Percentiles rank a stretch among this genome's conserved stretches.
Evolutionary conservation across 2,888 invertebrate species (phyloP).

Genomic region (Acronicta leporina): DNA sequence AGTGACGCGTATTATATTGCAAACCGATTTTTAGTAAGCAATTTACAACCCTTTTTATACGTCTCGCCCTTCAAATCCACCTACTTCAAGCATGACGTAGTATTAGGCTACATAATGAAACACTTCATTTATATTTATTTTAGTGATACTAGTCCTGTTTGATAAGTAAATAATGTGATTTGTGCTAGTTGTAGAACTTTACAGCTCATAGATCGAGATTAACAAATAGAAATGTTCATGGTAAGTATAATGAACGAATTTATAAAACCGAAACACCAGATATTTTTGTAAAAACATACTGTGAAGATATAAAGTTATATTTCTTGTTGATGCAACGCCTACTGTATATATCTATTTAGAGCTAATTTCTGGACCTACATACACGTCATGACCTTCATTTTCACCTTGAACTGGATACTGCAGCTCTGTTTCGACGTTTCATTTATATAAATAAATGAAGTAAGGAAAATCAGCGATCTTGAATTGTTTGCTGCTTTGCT

Average conservation of each 20-base stretch:
- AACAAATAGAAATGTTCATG: slow-evolving; percentile 18
- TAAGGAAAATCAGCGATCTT: no score
- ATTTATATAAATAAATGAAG: no score
- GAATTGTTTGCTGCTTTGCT: no score
- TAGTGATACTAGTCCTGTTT: slow-evolving; percentile 40
- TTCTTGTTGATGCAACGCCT: no score
- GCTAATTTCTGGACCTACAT: no score
- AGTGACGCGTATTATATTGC: not conserved
- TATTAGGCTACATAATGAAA: slow-evolving; percentile 29
- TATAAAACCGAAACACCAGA: slow-evolving; percentile 6
- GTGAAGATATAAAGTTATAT: not conserved
- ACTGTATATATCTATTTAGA: no score
- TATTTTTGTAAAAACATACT: not conserved
- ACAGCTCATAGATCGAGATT: slow-evolving; percentile 41
- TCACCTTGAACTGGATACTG: no score
- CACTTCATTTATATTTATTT: slow-evolving; percentile 46
- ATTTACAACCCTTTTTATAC: slow-evolving; percentile 22
- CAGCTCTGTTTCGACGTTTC: no score
- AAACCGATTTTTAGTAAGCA: not conserved
- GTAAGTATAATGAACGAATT: slow-evolving; percentile 44
- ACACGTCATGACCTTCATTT: no score
- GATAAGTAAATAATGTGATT: slow-evolving; percentile 36
- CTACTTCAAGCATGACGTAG: slow-evolving; percentile 49
- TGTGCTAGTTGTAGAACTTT: slow-evolving; percentile 42
- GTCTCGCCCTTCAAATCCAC: slow-evolving; percentile 34